Evolutionary conservation across 1,140 invertebrate genomes (phyloP).

Genomic region (Bradynema listronoti): DNA sequence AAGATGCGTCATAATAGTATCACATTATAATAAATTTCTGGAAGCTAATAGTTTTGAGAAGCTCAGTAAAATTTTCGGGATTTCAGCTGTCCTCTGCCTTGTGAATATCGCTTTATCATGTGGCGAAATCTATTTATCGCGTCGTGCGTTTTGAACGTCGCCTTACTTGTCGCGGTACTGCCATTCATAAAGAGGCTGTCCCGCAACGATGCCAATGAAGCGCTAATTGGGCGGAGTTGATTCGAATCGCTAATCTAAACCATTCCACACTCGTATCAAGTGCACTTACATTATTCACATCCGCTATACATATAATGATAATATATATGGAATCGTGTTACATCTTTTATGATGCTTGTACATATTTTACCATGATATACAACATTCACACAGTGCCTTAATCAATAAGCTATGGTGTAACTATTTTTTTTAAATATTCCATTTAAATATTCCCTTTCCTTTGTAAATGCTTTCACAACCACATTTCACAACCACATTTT

Average conservation of each 20-base stretch:
- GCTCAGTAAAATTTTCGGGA: background rate
- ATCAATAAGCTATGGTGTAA: too few species aligned
- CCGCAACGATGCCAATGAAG: conserved; percentile 15
- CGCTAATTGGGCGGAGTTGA: conserved; percentile 18
- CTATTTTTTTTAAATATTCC: too few species aligned
- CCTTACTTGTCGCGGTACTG: conserved; percentile 29
- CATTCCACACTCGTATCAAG: background rate
- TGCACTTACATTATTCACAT: too few species aligned
- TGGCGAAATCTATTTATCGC: conserved; percentile 41
- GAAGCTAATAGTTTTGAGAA: background rate
- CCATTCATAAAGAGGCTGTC: conserved; percentile 31
- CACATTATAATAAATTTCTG: conserved; percentile 12
- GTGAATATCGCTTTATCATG: conserved; percentile 36
- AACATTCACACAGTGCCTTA: too few species aligned
- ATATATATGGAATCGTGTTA: too few species aligned
- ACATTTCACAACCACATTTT: too few species aligned
- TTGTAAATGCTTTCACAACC: too few species aligned
- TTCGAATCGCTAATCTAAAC: background rate
- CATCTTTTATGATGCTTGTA: too few species aligned
- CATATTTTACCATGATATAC: too few species aligned
- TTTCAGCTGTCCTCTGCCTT: conserved; percentile 44
- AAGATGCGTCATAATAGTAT: conserved; percentile 2
- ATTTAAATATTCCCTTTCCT: too few species aligned
- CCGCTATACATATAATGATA: too few species aligned
- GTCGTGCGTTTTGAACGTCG: conserved; percentile 30